phyloP scores from a whole-genome alignment of 2,113 vertebrate species.

The Rhineura floridana region DNA sequence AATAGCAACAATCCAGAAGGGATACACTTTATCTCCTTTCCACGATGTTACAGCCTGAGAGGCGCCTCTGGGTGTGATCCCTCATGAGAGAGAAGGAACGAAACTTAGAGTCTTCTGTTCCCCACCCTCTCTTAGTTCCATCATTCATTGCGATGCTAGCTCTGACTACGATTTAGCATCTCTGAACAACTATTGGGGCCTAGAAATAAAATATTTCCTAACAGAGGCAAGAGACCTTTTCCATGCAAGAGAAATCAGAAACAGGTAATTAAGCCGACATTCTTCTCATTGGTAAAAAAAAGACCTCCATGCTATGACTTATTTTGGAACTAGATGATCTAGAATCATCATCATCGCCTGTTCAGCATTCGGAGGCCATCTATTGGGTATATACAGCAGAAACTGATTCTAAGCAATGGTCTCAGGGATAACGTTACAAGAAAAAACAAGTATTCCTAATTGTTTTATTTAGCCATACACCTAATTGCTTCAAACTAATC shows the following conservation, averaged over 20 bases:
- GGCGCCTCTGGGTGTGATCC: too few relatives aligned
- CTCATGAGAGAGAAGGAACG: too few relatives aligned
- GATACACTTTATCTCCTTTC: too few relatives aligned
- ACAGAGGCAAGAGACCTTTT: not conserved
- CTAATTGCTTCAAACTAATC: slow-evolving; percentile 19
- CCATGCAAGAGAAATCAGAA: not conserved
- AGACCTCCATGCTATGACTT: not conserved
- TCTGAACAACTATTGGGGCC: too few relatives aligned
- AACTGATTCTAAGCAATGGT: not conserved
- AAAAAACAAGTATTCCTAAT: not conserved
- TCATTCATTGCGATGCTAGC: too few relatives aligned
- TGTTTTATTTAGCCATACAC: not conserved
- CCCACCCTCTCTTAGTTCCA: too few relatives aligned
- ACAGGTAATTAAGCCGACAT: slow-evolving; percentile 1
- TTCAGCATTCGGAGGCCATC: not conserved
- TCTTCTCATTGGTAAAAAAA: slow-evolving; percentile 37
- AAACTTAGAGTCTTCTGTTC: too few relatives aligned
- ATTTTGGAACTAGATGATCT: slow-evolving; percentile 9
- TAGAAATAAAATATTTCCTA: too few relatives aligned
- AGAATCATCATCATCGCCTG: not conserved
- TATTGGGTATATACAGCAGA: not conserved
- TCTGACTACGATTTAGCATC: too few relatives aligned
- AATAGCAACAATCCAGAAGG: too few relatives aligned
- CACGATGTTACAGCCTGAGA: too few relatives aligned
- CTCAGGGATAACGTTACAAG: slow-evolving; percentile 23